These are phyloP conservation scores for Eretmochelys imbricata DNA, from an alignment of 2,113 vertebrate genomes.

Conservation along the genomic window DNA sequence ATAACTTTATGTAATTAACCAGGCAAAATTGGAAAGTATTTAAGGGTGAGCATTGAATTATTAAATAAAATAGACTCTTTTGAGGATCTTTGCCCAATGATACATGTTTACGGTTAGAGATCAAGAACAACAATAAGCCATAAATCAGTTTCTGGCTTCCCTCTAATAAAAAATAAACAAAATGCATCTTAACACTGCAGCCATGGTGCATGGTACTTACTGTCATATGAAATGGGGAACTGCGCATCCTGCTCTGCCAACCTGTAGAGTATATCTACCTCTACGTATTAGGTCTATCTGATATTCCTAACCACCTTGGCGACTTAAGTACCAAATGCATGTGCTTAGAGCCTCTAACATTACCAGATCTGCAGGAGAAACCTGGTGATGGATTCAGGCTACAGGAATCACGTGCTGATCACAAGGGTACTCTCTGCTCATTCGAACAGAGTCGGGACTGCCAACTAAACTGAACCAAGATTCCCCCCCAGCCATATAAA, in stretches of 20 bases:
- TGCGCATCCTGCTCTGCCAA: not conserved
- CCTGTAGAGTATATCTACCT: not conserved
- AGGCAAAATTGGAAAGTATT: not conserved
- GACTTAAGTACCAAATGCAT: not conserved
- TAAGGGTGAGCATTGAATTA: not conserved
- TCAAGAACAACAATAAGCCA: not conserved
- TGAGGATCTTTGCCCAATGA: not conserved
- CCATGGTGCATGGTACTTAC: not conserved
- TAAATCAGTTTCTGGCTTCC: not conserved
- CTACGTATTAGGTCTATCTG: not conserved
- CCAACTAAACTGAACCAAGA: not conserved
- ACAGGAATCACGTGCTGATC: not conserved
- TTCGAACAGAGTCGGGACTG: accelerated
- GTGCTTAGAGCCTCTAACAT: accelerated
- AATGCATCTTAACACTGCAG: not conserved
- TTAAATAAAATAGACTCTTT: not conserved
- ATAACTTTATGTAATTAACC: not conserved
- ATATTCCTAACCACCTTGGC: not conserved
- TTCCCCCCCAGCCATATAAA: not conserved
- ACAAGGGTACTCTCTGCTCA: accelerated
- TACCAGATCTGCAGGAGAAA: not conserved
- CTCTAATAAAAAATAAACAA: constrained; percentile 2
- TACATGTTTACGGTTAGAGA: not conserved
- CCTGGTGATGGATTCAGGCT: not conserved
- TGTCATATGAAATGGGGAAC: not conserved